Evolutionary conservation across 1,140 invertebrate genomes (phyloP).

Genomic region (Leptopilina clavipes): DNA sequence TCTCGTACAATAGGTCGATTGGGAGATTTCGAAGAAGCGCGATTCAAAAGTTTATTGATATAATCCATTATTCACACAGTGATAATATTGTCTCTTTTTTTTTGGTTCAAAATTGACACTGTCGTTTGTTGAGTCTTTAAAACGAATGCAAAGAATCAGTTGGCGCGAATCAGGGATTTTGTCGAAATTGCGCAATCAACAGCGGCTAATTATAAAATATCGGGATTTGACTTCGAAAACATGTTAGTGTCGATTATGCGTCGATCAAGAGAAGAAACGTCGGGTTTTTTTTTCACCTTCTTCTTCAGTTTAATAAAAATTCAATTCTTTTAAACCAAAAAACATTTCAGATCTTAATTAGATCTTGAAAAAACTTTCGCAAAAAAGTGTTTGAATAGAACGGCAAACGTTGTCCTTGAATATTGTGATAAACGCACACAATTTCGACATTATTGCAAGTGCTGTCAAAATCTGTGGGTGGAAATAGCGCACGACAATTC

Average conservation of each 20-base stretch:
- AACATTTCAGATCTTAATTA: too few species aligned
- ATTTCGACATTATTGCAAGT: conserved; percentile 4
- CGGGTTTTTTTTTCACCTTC: not conserved
- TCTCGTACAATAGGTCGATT: conserved; percentile 45
- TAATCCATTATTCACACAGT: conserved; percentile 57
- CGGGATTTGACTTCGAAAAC: conserved; percentile 42
- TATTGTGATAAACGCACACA: not conserved
- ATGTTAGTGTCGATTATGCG: conserved; percentile 22
- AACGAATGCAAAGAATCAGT: conserved; percentile 48
- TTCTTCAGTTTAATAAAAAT: too few species aligned
- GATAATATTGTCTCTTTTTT: not conserved
- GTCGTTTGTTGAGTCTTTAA: conserved; percentile 33
- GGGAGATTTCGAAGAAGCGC: conserved; percentile 49
- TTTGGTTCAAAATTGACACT: not conserved
- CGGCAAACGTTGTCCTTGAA: not conserved
- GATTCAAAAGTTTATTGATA: conserved; percentile 63
- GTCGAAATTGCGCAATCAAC: conserved; percentile 64
- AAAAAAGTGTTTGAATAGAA: not conserved
- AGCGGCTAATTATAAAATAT: conserved; percentile 65
- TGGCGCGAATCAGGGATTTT: conserved; percentile 56
- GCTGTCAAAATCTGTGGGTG: conserved; percentile 30
- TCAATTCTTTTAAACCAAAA: too few species aligned
- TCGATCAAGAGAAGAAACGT: not conserved
- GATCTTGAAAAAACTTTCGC: not conserved
- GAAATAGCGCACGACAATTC: conserved; percentile 31